Percentiles rank a stretch among this genome's conserved stretches.
phyloP scores from a whole-genome alignment of 2,113 vertebrate species.

The Planiliza haematocheilus region DNA sequence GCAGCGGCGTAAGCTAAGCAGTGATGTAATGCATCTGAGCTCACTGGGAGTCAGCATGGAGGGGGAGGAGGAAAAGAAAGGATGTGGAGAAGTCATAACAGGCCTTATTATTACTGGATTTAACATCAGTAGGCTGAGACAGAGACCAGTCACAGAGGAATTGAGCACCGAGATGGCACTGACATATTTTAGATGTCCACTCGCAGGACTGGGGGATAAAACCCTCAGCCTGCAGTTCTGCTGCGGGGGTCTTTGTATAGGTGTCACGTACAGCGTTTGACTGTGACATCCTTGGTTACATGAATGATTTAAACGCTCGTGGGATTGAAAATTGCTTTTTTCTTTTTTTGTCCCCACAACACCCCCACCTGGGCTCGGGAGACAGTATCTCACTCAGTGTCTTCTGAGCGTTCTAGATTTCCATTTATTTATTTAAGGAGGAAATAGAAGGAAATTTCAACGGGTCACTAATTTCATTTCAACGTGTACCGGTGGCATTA shows the following conservation, averaged over 20 bases:
- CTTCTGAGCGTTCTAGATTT: constrained; percentile 76
- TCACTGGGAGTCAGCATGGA: constrained; percentile 45
- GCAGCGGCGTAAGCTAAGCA: constrained; percentile 65
- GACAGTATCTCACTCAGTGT: constrained; percentile 64
- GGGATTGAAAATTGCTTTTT: constrained; percentile 77
- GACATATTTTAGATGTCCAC: constrained; percentile 46
- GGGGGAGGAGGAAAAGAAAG: constrained; percentile 2
- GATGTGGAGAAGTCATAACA: constrained; percentile 53
- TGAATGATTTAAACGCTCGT: constrained; percentile 78
- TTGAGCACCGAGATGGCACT: constrained; percentile 26
- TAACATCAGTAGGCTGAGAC: constrained; percentile 41
- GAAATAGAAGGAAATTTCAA: constrained; percentile 83
- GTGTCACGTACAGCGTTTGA: constrained; percentile 71
- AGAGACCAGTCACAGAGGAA: constrained; percentile 30
- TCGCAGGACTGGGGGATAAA: constrained; percentile 56
- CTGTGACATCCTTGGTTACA: constrained; percentile 61
- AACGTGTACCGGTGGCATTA: constrained; percentile 82
- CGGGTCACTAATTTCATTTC: constrained; percentile 87
- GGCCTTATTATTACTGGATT: constrained; percentile 63
- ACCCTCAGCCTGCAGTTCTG: constrained; percentile 29
- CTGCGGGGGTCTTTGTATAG: constrained; percentile 65
- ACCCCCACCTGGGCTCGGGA: constrained; percentile 50
- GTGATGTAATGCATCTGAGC: constrained; percentile 79
- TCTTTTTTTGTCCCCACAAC: constrained; percentile 60
- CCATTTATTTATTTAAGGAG: constrained; percentile 84